phyloP scores from a whole-genome alignment of 2,797 vertebrate genomes.

The Lagodon rhomboides region DNA sequence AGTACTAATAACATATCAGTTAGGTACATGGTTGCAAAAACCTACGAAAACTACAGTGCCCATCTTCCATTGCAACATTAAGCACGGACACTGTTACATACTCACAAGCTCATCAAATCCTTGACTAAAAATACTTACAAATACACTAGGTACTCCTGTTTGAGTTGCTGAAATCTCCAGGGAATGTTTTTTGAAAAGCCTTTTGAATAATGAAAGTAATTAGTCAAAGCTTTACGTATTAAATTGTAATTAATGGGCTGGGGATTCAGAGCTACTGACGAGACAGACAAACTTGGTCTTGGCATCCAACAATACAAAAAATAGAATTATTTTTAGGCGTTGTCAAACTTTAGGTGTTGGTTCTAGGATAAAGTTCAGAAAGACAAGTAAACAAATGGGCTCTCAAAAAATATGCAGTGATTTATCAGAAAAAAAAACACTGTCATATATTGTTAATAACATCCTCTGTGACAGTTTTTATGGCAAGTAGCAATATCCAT shows the following conservation, averaged over 20 bases:
- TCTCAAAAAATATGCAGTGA: conserved; percentile 2
- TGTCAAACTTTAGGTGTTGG: too few relatives aligned
- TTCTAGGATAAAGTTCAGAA: neutral
- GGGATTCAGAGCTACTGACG: neutral
- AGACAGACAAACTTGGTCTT: neutral
- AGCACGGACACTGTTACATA: too few relatives aligned
- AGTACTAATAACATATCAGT: neutral
- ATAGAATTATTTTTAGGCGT: too few relatives aligned
- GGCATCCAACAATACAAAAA: too few relatives aligned
- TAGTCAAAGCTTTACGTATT: neutral
- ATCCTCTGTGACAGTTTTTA: conserved; percentile 64
- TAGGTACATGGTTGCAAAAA: neutral
- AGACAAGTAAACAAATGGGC: conserved; percentile 44
- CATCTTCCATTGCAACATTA: too few relatives aligned
- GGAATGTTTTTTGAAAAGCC: too few relatives aligned
- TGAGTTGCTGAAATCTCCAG: neutral
- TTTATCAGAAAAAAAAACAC: conserved; percentile 29
- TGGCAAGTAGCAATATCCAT: conserved; percentile 56
- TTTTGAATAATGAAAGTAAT: too few relatives aligned
- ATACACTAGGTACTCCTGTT: neutral
- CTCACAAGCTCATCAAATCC: neutral
- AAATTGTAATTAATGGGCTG: neutral
- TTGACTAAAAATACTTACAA: neutral
- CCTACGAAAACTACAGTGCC: neutral
- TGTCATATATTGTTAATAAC: conserved; percentile 51